Evolutionary conservation across 2,113 vertebrate species (phyloP).

Genomic region (Alosa alosa): DNA sequence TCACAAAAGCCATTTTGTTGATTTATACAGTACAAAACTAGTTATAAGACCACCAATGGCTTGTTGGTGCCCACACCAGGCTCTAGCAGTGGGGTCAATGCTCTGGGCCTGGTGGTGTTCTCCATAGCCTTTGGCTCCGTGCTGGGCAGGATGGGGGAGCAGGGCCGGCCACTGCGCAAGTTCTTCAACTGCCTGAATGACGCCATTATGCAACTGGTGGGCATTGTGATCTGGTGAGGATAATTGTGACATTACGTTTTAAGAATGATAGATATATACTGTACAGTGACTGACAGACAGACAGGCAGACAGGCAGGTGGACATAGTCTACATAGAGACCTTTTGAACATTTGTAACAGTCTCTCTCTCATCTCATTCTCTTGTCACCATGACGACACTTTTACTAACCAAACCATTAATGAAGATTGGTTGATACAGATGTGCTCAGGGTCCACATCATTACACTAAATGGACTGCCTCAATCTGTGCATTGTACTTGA

Average conservation of each 20-base stretch:
- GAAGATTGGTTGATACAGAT: too few relatives aligned
- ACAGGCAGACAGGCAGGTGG: too few relatives aligned
- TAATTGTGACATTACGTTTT: neutral
- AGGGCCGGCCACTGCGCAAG: conserved; percentile 62
- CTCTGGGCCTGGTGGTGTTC: conserved; percentile 27
- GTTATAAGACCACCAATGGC: neutral
- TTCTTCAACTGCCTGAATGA: conserved; percentile 69
- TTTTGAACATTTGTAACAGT: too few relatives aligned
- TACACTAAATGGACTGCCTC: too few relatives aligned
- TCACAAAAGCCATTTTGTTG: neutral
- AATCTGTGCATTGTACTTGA: too few relatives aligned
- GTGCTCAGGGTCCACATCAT: too few relatives aligned
- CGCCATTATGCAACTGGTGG: conserved; percentile 68
- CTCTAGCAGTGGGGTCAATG: neutral
- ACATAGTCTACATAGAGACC: too few relatives aligned
- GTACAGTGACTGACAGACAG: neutral
- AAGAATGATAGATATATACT: neutral
- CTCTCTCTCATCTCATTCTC: too few relatives aligned
- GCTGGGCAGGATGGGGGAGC: conserved; percentile 66
- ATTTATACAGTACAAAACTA: neutral
- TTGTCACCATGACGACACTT: too few relatives aligned
- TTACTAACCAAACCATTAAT: too few relatives aligned
- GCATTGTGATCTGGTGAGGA: conserved; percentile 64
- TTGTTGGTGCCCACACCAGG: neutral
- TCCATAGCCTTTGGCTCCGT: conserved; percentile 58